Base-by-base conservation (phyloP, 2,113 vertebrate genomes). In the Saccopteryx leptura region DNA sequence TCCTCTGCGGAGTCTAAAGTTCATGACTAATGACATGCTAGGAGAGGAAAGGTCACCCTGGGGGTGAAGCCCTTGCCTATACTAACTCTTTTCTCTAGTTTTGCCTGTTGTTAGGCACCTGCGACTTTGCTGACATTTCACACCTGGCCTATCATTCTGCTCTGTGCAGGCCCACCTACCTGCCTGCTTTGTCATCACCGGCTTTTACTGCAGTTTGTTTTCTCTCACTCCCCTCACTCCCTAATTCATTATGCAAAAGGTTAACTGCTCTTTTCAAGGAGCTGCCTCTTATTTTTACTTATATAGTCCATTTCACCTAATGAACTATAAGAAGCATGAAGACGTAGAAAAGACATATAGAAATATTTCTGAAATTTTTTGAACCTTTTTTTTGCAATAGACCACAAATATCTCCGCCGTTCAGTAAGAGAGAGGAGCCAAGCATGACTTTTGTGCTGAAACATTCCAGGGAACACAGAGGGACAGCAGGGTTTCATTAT, bases 191-290 rank as follows among this genome's bases (percentile, higher is more conserved):
- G 5, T 68, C 8, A n/a, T 33, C 46, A 28, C 12, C 23, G 46
- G 83, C 61, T 91, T 75, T 39, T 65, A 50, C 21, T 33, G 86
- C 19, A 31, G 60, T 52, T 66, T 60, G 39, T 33, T 60, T 56
- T 83, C 50, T 39, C 52, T 50, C 61, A 24, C 4, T 6, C 6
- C n/a, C 26, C 1, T 5, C 3, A 8, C 17, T 1, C 0, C 24
- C 46, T 46, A 52, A 24, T 52, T 39, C 31, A 11, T 52, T 14
- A 11, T n/a, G 9, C n/a, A 56, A 72, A 75, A 81, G 24, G 28
- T 10, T 46, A 26, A 68, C 50, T 74, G 46, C 28, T 75, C 31
- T 80, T 33, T 69, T 88, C 21, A 33, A 78, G 80, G 31, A 78
- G 52, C 54, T 66, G 74, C 15, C 23, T 81, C 31, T 82, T 80